Base-by-base conservation (phyloP, 2,797 vertebrate species). In the Macropus fuliginosus region DNA sequence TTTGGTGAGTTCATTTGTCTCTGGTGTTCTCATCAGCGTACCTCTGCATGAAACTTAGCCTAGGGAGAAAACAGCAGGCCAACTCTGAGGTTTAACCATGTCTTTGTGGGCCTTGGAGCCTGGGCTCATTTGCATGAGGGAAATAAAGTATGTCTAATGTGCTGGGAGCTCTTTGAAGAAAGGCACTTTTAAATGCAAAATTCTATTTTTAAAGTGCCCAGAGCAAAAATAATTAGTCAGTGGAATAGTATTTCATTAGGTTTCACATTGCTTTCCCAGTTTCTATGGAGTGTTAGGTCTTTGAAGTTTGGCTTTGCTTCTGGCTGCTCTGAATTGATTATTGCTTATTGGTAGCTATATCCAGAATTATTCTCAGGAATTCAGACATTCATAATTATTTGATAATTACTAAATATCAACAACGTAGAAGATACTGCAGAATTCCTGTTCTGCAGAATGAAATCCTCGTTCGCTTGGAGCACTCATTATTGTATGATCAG, bases 281-380 rank as follows among this genome's bases (percentile, higher is more conserved):
- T 97, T 94, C 89, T 46, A n/a, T 46, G 96, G 57, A 52, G 31
- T 52, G 59, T 94, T 87, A 93, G 90, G 50, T 56, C n/a, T 94
- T 94, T 95, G 94, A 91, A 96, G 92, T 96, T 90, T 93, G 91
- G 50, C 29, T 46, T 94, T 91, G 66, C 91, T 24, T 93, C 87
- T 95, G 10, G 92, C 54, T 59, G n/a, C 5, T n/a, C 14, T 81
- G 91, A 95, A 91, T 92, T 96, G 95, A 54, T 28, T 90, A 2
- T 94, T 93, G 28, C 94, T 97, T 91, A 16, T 94, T 91, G 13
- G 12, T 94, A 94, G 90, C 28, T 89, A 56, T 93, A 59, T 90
- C 66, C 16, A 93, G 91, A 96, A 95, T 95, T 92, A 91, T 92
- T 96, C 55, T 97, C 12, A 34, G 56, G 95, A 54, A 96, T 95